phyloP scores from a whole-genome alignment of 2,113 vertebrate genomes.

The Scolopax mira region DNA sequence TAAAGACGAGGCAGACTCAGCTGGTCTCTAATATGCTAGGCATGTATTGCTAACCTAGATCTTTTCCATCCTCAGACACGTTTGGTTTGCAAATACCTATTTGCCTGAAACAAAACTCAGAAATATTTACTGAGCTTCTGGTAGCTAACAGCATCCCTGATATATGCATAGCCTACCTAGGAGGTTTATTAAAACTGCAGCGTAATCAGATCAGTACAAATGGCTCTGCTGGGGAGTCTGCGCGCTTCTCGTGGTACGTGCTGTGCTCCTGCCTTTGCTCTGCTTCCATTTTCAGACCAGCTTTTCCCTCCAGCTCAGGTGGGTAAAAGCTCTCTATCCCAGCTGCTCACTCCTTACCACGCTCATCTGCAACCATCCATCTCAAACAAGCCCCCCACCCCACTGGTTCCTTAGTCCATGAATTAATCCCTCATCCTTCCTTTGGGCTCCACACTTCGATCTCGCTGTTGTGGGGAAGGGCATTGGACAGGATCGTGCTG shows the following conservation, averaged over 20 bases:
- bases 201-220: not conserved
- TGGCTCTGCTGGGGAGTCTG: accelerated
- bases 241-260: accelerated
- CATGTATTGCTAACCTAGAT: not conserved
- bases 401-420: not conserved
- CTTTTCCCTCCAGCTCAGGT: not conserved
- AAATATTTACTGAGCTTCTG: not conserved
- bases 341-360: not conserved
- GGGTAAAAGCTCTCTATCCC: not conserved
- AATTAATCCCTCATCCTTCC: not conserved
- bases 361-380: not conserved
- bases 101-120: not conserved
- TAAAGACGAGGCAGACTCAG: not conserved
- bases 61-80: not conserved
- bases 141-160: not conserved
- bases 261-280: not conserved
- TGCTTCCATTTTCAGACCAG: not conserved
- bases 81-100: not conserved
- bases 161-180: not conserved
- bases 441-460: not conserved
- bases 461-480: not conserved
- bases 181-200: not conserved
- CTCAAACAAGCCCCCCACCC: not conserved
- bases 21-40: not conserved
- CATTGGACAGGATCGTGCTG: not conserved